phyloP scores from a whole-genome alignment of 2,888 invertebrate species.

The Heliothis peltigera region DNA sequence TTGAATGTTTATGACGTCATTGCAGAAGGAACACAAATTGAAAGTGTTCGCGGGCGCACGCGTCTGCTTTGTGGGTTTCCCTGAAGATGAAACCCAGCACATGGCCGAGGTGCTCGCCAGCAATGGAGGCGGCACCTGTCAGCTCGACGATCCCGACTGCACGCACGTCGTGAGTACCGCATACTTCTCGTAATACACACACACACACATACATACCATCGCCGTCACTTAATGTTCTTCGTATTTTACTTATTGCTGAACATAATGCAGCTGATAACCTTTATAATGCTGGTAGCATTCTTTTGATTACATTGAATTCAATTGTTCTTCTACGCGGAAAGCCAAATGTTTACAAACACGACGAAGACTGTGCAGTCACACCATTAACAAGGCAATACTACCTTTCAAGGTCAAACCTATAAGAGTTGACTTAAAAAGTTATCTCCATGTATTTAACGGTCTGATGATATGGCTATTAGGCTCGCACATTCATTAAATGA shows the following conservation, averaged over 20 bases:
- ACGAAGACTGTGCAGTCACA: slow-evolving; percentile 5
- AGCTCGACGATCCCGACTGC: slow-evolving; percentile 94
- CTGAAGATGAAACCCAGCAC: slow-evolving; percentile 96
- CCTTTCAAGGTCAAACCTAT: slow-evolving; percentile 12
- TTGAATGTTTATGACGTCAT: slow-evolving; percentile 36
- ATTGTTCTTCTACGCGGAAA: slow-evolving; percentile 22
- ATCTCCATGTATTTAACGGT: slow-evolving; percentile 25
- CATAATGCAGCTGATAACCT: slow-evolving; percentile 18
- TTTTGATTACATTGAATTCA: slow-evolving; percentile 20
- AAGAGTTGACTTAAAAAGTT: slow-evolving; percentile 17
- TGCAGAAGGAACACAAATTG: slow-evolving; percentile 92
- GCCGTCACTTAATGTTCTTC: slow-evolving; percentile 8
- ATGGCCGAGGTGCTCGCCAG: slow-evolving; percentile 97
- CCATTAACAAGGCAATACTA: slow-evolving; percentile 17
- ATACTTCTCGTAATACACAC: slow-evolving; percentile 15
- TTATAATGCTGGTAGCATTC: slow-evolving; percentile 11
- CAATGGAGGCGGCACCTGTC: slow-evolving; percentile 95
- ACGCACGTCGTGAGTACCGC: slow-evolving; percentile 96
- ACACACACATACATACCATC: slow-evolving; percentile 11
- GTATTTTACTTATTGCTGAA: slow-evolving; percentile 11
- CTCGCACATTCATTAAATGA: slow-evolving; percentile 2
- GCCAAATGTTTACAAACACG: slow-evolving; percentile 40
- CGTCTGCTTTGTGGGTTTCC: slow-evolving; percentile 97
- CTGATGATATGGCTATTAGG: slow-evolving; percentile 4
- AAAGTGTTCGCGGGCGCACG: slow-evolving; percentile 96